Evolutionary conservation across 2,113 vertebrate genomes (phyloP).

Genomic region (Sus scrofa): DNA sequence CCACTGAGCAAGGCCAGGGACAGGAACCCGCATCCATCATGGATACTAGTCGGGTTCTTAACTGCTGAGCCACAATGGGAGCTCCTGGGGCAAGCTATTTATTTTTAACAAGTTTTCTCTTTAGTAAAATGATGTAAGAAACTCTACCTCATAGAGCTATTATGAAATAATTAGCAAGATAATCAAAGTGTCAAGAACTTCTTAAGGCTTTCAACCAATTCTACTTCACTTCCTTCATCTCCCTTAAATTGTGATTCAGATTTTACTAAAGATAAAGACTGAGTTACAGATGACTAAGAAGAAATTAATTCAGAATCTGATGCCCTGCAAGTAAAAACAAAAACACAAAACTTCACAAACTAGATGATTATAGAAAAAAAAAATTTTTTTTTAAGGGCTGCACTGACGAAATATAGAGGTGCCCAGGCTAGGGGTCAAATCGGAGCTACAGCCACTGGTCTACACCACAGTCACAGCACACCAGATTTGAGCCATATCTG

Average conservation of each 20-base stretch:
- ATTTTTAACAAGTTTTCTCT: background rate
- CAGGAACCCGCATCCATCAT: no score
- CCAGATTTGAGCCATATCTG: no score
- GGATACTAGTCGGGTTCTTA: no score
- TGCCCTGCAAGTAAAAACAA: background rate
- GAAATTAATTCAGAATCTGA: background rate
- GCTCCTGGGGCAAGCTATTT: no score
- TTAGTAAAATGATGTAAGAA: background rate
- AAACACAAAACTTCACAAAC: background rate
- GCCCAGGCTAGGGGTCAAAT: no score
- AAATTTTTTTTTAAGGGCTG: no score
- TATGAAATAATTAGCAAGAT: background rate
- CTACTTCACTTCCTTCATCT: background rate
- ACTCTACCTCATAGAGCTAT: background rate
- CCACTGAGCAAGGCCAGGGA: no score
- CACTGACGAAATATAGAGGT: no score
- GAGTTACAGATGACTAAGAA: background rate
- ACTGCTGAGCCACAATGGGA: no score
- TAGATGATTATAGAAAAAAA: no score
- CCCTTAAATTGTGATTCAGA: background rate
- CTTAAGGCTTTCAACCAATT: background rate
- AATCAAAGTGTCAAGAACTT: background rate
- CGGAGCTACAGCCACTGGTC: no score
- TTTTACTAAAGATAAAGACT: background rate
- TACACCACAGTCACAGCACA: no score